These are phyloP conservation scores for Ascidia mentula DNA, from an alignment of 23 tunicate genomes.

Conservation along the genomic window DNA sequence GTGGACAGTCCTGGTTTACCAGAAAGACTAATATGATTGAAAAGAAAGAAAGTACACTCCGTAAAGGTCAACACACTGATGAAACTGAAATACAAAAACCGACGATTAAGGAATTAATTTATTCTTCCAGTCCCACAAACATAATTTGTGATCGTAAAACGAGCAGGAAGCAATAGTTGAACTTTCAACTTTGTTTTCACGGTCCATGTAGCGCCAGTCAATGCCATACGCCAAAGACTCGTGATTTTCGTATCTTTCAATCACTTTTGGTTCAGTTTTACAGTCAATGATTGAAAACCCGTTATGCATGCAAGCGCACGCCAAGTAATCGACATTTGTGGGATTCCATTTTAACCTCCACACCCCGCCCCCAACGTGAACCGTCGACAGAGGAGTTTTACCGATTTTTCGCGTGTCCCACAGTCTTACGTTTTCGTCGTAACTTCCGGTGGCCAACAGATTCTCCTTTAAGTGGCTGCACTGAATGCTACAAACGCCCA, in stretches of 20 bases:
- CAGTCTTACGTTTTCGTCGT: slow-evolving; percentile 69
- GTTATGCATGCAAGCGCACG: slow-evolving; percentile 82
- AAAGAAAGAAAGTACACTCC: too few relatives aligned
- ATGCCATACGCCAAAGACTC: slow-evolving; percentile 76
- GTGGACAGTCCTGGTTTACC: too few relatives aligned
- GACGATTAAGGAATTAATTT: too few relatives aligned
- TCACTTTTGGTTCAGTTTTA: neutral
- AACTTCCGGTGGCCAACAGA: slow-evolving; percentile 77
- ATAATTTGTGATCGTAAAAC: slow-evolving; percentile 75
- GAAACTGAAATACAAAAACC: too few relatives aligned
- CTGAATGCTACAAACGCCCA: slow-evolving; percentile 92
- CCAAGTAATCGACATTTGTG: slow-evolving; percentile 2
- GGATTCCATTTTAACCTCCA: slow-evolving; percentile 90
- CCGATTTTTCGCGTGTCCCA: slow-evolving; percentile 81
- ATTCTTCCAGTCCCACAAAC: slow-evolving; percentile 41
- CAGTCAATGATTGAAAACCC: slow-evolving; percentile 57
- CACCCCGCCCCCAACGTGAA: slow-evolving; percentile 78
- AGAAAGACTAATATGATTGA: too few relatives aligned
- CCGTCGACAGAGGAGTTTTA: slow-evolving; percentile 40
- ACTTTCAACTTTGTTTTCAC: neutral
- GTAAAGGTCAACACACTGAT: too few relatives aligned
- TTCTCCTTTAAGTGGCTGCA: slow-evolving; percentile 34
- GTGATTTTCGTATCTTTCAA: slow-evolving; percentile 22
- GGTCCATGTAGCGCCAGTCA: slow-evolving; percentile 44
- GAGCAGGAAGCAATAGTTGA: slow-evolving; percentile 61